These are phyloP conservation scores for Platynereis dumerilii DNA, from an alignment of 2,888 invertebrate species.

Conservation along the genomic window DNA sequence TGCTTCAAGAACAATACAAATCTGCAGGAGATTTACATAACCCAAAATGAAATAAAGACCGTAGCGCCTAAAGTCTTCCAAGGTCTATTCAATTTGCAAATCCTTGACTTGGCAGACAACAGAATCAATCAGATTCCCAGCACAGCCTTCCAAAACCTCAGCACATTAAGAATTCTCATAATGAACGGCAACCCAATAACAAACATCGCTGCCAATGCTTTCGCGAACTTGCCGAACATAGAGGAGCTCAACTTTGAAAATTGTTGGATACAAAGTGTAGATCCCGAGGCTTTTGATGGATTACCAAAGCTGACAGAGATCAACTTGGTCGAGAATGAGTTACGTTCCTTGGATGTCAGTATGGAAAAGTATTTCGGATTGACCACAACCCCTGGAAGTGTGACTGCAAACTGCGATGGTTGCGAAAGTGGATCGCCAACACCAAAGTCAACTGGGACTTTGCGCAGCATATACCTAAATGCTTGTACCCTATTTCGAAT, in stretches of 20 bases:
- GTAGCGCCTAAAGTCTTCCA: constrained; percentile 36
- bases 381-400: constrained; percentile 40
- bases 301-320: constrained; percentile 33
- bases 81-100: constrained; percentile 35
- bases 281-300: constrained; percentile 32
- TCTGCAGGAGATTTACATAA: constrained; percentile 37
- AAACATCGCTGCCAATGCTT: constrained; percentile 27
- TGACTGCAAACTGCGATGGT: constrained; percentile 39
- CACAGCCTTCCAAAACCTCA: constrained; percentile 27
- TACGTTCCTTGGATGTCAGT: constrained; percentile 21
- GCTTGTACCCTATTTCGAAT: constrained; percentile 30
- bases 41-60: constrained; percentile 31
- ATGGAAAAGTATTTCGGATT: constrained; percentile 35
- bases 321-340: constrained; percentile 40
- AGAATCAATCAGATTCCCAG: constrained; percentile 27
- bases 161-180: constrained; percentile 32
- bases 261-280: constrained; percentile 32
- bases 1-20: constrained; percentile 31
- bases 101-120: constrained; percentile 36
- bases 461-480: constrained; percentile 33
- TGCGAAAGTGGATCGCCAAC: constrained; percentile 29
- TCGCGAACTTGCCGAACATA: constrained; percentile 29
- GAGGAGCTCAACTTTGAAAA: constrained; percentile 41
- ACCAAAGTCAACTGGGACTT: constrained; percentile 38
- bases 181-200: constrained; percentile 35